Percentiles rank a stretch among this genome's conserved stretches.
These are phyloP conservation scores for Romanogobio albipinnatus DNA, from an alignment of 2,113 vertebrate genomes.

Conservation along the genomic window DNA sequence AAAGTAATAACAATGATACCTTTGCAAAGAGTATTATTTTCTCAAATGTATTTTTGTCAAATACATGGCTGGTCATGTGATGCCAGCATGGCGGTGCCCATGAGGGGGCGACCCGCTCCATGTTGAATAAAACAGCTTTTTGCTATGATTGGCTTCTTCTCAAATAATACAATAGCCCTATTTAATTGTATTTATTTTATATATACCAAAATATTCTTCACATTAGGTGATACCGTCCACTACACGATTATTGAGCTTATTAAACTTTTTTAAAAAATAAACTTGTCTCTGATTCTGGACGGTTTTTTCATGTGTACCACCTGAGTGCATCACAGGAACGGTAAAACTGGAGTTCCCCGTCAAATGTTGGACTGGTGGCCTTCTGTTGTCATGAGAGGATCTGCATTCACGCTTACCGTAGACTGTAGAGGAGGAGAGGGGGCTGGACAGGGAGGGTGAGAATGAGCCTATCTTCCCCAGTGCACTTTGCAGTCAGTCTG, in stretches of 20 bases:
- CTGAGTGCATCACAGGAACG: not conserved
- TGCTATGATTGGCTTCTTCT: not conserved
- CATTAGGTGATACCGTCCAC: not conserved
- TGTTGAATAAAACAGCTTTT: not conserved
- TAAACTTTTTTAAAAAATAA: not conserved
- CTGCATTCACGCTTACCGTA: not conserved
- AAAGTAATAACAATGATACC: no score
- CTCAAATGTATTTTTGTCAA: not conserved
- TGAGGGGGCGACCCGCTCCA: slow-evolving; percentile 5
- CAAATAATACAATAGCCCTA: not conserved
- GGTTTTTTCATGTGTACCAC: not conserved
- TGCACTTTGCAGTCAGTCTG: slow-evolving; percentile 64
- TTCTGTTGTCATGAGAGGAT: not conserved
- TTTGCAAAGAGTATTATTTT: no score
- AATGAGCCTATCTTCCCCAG: slow-evolving; percentile 49
- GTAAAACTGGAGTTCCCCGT: not conserved
- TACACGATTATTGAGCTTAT: not conserved
- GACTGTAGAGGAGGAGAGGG: not conserved
- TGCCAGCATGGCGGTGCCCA: not conserved
- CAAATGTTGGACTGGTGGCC: not conserved
- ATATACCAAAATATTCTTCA: not conserved
- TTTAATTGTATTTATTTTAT: no score
- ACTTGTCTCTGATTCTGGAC: not conserved
- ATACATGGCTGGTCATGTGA: not conserved
- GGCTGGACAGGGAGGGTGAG: slow-evolving; percentile 26